Conservation (phyloP, 2,797 vertebrate species). For the Tenualosa thibaudeaui region DNA sequence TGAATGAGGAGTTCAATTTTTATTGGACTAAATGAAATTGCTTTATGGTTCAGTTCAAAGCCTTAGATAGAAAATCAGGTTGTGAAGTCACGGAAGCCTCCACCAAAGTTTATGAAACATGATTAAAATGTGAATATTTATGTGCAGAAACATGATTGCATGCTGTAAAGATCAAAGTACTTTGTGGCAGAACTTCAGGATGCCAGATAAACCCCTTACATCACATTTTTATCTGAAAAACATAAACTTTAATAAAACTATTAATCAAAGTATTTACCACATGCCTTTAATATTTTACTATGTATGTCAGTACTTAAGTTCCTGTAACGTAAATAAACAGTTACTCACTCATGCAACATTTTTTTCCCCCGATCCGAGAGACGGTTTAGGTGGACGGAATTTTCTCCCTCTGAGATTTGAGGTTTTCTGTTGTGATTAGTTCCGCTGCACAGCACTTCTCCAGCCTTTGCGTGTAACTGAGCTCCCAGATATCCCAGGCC, state of each 20-base stretch:
- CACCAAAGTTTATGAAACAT: not conserved
- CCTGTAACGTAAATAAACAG: not conserved
- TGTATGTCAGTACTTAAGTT: not conserved
- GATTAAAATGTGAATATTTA: not conserved
- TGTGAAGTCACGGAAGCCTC: not conserved
- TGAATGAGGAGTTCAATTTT: not conserved
- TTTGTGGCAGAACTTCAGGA: not conserved
- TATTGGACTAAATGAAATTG: not conserved
- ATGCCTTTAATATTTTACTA: not conserved
- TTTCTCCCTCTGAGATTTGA: slow-evolving; percentile 20
- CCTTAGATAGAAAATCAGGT: not conserved
- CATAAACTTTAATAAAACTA: not conserved
- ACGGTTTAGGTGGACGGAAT: not conserved
- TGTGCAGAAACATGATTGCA: not conserved
- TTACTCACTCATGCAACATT: not conserved
- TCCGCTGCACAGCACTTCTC: slow-evolving; percentile 25
- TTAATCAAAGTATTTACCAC: not conserved
- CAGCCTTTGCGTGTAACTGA: slow-evolving; percentile 28
- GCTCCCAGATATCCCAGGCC: not conserved
- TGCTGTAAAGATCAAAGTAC: not conserved
- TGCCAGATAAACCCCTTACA: not conserved
- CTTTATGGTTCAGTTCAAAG: not conserved
- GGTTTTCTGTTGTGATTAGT: slow-evolving; percentile 29
- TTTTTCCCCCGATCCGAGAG: not conserved
- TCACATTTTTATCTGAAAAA: not conserved